phyloP scores from a whole-genome alignment of 2,888 invertebrate species.

The Lordiphosa fenestrarum region DNA sequence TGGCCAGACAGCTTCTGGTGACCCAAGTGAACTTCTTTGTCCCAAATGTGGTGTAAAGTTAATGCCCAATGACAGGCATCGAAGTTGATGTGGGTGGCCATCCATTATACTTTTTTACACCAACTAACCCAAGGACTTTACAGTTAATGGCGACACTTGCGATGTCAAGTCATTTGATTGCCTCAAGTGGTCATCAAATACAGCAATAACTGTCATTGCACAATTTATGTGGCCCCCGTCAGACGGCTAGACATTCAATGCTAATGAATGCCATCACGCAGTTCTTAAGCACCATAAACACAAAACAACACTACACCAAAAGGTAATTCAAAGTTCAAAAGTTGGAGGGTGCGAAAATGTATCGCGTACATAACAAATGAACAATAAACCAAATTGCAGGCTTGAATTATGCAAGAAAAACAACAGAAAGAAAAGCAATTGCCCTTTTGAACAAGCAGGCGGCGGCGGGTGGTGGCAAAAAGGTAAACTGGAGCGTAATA shows the following conservation, averaged over 20 bases:
- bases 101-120: no score
- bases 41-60: slow-evolving; percentile 21
- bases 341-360: slow-evolving; percentile 6
- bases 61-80: slow-evolving; percentile 29
- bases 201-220: slow-evolving; percentile 28
- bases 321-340: slow-evolving; percentile 30
- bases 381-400: slow-evolving; percentile 35
- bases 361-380: slow-evolving; percentile 21
- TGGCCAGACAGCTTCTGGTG: slow-evolving; percentile 7
- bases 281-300: slow-evolving; percentile 18
- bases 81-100: neutral
- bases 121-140: slow-evolving; percentile 20
- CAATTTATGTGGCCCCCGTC: slow-evolving; percentile 39
- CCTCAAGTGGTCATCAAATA: slow-evolving; percentile 28
- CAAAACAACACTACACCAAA: slow-evolving; percentile 14
- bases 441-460: neutral
- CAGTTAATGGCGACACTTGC: slow-evolving; percentile 2
- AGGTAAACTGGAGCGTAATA: no score
- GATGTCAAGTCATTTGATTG: slow-evolving; percentile 29
- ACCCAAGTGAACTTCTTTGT: slow-evolving; percentile 36
- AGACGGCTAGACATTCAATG: slow-evolving; percentile 54
- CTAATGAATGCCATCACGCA: slow-evolving; percentile 44
- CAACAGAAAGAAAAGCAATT: no score
- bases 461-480: no score
- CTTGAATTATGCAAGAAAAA: slow-evolving; percentile 24